A percentile compares a stretch with the other conserved stretches of the same genome.
phyloP scores from a whole-genome alignment of 2,888 invertebrate species.

The Melieria crassipennis region DNA sequence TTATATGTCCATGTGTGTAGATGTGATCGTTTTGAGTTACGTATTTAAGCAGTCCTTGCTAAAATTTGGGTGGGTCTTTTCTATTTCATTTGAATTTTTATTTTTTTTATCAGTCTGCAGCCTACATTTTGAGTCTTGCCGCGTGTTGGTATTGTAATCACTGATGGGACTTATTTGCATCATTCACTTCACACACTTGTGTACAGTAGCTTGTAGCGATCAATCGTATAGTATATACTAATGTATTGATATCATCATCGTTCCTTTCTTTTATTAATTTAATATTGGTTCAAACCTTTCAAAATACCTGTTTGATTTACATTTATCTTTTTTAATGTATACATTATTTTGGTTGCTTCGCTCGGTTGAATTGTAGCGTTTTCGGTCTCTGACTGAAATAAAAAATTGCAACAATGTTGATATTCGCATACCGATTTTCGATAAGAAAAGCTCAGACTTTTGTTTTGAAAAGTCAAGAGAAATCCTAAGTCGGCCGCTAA shows the following conservation, averaged over 20 bases:
- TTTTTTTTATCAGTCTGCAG: no score
- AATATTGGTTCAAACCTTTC: neutral
- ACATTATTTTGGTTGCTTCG: conserved; percentile 21
- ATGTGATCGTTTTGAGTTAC: no score
- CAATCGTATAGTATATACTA: neutral
- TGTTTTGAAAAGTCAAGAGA: conserved; percentile 79
- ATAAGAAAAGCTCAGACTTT: conserved; percentile 78
- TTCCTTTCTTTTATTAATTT: conserved; percentile 10
- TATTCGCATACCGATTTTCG: conserved; percentile 74
- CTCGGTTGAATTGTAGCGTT: conserved; percentile 58
- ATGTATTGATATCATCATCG: conserved; percentile 16
- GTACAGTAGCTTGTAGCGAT: no score
- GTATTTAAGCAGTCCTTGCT: no score
- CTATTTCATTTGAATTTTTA: no score
- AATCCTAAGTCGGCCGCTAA: conserved; percentile 71
- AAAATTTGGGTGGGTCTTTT: no score
- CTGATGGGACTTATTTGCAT: no score
- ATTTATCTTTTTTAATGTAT: conserved; percentile 38
- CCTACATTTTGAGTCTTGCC: no score
- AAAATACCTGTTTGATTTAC: conserved; percentile 39
- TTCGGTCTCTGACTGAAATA: conserved; percentile 69
- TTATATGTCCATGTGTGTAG: no score
- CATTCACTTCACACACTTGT: no score
- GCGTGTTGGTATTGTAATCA: no score
- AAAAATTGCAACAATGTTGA: conserved; percentile 65